A percentile compares a stretch with the other conserved stretches of the same genome.
Conservation (phyloP, 2,797 vertebrate species). For the Bradypodion pumilum region DNA sequence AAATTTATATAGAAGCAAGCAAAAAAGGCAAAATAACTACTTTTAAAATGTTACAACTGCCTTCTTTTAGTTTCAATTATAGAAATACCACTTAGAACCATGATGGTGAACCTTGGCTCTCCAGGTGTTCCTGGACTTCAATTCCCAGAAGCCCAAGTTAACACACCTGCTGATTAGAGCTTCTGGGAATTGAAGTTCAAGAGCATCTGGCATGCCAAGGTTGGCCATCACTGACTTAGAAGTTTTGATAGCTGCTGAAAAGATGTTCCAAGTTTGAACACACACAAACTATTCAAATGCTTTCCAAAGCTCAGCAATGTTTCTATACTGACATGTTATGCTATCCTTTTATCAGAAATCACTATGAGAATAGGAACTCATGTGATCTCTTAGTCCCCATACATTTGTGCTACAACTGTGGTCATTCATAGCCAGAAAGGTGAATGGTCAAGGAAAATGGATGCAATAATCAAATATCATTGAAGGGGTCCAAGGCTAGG, state of each 20-base stretch:
- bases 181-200: no score
- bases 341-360: conserved; percentile 64
- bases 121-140: no score
- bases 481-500: neutral
- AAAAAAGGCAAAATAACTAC: neutral
- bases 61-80: neutral
- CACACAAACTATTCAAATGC: neutral
- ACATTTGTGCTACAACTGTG: neutral
- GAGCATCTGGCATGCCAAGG: no score
- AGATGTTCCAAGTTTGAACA: neutral
- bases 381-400: conserved; percentile 21
- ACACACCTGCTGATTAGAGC: no score
- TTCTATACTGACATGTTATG: conserved; percentile 16
- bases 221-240: no score
- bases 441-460: neutral
- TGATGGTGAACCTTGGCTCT: no score
- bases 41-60: neutral
- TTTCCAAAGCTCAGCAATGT: no score
- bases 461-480: neutral
- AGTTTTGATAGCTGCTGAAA: neutral
- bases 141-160: no score
- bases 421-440: no score
- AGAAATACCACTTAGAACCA: neutral
- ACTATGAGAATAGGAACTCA: conserved; percentile 61
- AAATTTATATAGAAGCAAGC: neutral